Conservation (phyloP, 2,113 vertebrate species). For the Pseudopodoces humilis region DNA sequence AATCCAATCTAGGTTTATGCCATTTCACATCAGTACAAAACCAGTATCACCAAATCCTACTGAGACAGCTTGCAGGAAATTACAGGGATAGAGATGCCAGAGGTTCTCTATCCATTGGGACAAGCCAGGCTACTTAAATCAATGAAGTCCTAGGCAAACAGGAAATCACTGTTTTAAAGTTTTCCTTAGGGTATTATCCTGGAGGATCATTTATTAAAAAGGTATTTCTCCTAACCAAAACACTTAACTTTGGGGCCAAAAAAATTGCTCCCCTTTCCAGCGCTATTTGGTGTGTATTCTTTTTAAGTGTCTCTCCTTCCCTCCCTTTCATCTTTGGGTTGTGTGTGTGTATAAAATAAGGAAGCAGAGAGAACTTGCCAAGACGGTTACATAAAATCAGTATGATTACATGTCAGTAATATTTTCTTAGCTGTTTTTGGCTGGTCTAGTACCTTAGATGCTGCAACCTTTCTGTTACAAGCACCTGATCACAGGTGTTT, state of each 20-base stretch:
- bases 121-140: background rate
- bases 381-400: background rate
- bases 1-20: conserved; percentile 15
- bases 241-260: background rate
- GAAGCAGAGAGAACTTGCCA: background rate
- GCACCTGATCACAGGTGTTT: conserved; percentile 36
- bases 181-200: conserved; percentile 5
- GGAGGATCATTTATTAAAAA: background rate
- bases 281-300: background rate
- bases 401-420: background rate
- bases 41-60: conserved; percentile 30
- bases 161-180: conserved; percentile 29
- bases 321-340: background rate
- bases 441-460: background rate
- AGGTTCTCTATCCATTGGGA: background rate
- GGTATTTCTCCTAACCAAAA: conserved; percentile 6
- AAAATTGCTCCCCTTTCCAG: background rate
- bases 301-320: background rate
- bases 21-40: background rate
- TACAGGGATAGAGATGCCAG: conserved; percentile 21
- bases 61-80: conserved; percentile 42
- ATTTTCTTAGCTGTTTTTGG: background rate
- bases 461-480: conserved; percentile 24
- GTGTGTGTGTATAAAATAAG: background rate
- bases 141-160: background rate